Conservation (phyloP, 2,113 vertebrate species). For the Stomatorhinus ivindoensis region DNA sequence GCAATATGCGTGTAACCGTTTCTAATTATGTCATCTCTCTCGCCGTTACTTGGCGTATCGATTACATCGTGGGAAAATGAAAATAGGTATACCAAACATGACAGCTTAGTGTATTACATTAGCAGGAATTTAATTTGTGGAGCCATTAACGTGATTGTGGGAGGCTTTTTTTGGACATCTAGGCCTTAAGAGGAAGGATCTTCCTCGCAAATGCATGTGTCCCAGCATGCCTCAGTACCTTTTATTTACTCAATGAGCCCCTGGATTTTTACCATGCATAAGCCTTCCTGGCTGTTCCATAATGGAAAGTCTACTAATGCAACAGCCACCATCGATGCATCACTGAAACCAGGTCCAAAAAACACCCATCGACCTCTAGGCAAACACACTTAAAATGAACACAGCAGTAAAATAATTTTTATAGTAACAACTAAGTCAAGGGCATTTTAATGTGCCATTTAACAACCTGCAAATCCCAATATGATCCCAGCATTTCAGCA, state of each 20-base stretch:
- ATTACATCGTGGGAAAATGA: background rate
- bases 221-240: too few relatives aligned
- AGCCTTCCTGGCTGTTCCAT: background rate
- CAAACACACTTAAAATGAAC: slow-evolving; percentile 56
- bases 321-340: background rate
- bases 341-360: slow-evolving; percentile 43
- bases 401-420: slow-evolving; percentile 50
- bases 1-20: background rate
- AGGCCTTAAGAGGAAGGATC: background rate
- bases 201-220: background rate
- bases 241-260: background rate
- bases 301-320: background rate
- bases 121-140: background rate
- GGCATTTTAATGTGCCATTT: slow-evolving; percentile 58
- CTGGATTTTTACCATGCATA: background rate
- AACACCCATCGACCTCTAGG: slow-evolving; percentile 50
- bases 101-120: background rate
- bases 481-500: slow-evolving; percentile 39
- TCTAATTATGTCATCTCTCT: background rate
- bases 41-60: background rate
- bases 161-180: background rate
- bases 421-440: slow-evolving; percentile 56
- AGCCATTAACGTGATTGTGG: background rate
- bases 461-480: slow-evolving; percentile 62
- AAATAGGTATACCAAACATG: background rate